phyloP scores from a whole-genome alignment of 2,113 vertebrate species.

The Hemicordylus capensis region DNA sequence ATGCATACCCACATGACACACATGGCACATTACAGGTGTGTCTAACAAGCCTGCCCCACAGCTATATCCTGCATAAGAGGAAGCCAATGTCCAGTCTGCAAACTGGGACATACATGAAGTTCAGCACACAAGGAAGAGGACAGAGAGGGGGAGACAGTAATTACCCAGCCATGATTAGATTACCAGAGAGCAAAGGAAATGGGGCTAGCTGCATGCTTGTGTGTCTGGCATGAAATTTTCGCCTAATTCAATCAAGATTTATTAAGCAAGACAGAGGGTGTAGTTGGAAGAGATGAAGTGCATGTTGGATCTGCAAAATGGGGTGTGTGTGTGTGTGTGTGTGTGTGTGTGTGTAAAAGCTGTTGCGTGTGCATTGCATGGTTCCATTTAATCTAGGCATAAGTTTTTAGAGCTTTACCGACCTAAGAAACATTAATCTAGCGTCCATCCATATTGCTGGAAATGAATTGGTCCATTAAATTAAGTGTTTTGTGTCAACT shows the following conservation, averaged over 20 bases:
- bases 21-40: not conserved
- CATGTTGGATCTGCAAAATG: slow-evolving; percentile 29
- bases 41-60: not conserved
- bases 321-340: not conserved
- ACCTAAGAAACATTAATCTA: not conserved
- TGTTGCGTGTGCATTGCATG: not conserved
- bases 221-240: slow-evolving; percentile 42
- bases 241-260: slow-evolving; percentile 44
- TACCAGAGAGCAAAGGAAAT: slow-evolving; percentile 46
- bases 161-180: slow-evolving; percentile 43
- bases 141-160: slow-evolving; percentile 24
- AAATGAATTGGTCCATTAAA: not conserved
- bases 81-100: not conserved
- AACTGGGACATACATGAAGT: slow-evolving; percentile 18
- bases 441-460: not conserved
- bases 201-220: slow-evolving; percentile 45
- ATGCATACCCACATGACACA: not conserved
- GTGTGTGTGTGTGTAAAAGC: not conserved
- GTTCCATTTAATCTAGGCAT: not conserved
- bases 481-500: not conserved
- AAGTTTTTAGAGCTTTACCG: not conserved
- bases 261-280: slow-evolving; percentile 44
- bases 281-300: slow-evolving; percentile 42
- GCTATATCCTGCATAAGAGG: not conserved
- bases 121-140: not conserved